These are phyloP conservation scores for Onychostoma macrolepis DNA, from an alignment of 2,113 vertebrate genomes.

Conservation along the genomic window DNA sequence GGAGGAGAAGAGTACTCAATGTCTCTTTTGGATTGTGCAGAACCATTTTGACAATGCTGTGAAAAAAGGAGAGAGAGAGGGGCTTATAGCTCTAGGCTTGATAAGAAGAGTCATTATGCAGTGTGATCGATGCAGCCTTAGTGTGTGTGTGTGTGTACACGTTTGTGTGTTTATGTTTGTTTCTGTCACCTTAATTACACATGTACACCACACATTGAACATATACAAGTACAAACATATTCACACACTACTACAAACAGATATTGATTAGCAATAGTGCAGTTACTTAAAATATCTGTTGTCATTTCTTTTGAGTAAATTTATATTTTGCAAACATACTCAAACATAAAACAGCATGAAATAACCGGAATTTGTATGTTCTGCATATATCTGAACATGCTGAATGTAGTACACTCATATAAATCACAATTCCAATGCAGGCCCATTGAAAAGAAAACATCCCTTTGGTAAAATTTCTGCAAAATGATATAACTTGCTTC, in stretches of 20 bases:
- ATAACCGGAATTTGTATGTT: not conserved
- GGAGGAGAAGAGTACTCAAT: not conserved
- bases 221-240: slow-evolving; percentile 34
- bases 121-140: slow-evolving; percentile 43
- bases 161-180: slow-evolving; percentile 48
- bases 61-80: slow-evolving; percentile 9
- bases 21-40: not conserved
- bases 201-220: slow-evolving; percentile 24
- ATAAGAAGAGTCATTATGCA: slow-evolving; percentile 46
- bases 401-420: not conserved
- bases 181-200: slow-evolving; percentile 48
- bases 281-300: not conserved
- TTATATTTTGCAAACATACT: not conserved
- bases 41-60: not conserved
- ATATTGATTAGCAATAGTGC: slow-evolving; percentile 19
- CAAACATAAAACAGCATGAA: not conserved
- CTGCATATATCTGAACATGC: not conserved
- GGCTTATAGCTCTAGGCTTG: slow-evolving; percentile 30
- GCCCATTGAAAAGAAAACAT: not conserved
- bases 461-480: not conserved
- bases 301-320: not conserved
- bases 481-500: not conserved
- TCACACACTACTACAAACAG: slow-evolving; percentile 38
- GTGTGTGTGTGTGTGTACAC: not conserved
- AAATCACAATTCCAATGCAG: not conserved